Base-by-base conservation (phyloP, 2,888 invertebrate species). In the Oscheius myriophilus region DNA sequence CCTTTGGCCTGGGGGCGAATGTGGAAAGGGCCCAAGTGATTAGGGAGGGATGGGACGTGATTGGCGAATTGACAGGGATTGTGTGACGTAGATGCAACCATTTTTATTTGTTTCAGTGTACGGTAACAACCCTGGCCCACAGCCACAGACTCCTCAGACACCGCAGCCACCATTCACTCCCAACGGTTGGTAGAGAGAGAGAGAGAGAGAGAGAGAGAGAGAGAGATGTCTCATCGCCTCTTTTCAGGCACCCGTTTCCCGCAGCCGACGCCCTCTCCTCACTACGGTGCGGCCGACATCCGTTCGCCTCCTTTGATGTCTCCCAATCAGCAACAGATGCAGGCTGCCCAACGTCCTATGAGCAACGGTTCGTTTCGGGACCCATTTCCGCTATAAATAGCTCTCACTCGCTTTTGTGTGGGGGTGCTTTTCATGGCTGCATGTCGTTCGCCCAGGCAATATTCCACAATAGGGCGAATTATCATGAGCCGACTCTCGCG, bases 281-380 rank as follows among this genome's bases (percentile, higher is more conserved):
- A 75, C 57, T 72, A 70, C 25, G 64, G 64, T 0, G 58, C 72
- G 2, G 64, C 61, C 11, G 77, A 77, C 68, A 43, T 77, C 7
- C 42, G 77, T 25, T 71, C 71, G 3, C 77, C 77, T 7, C 45
- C 69, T 1, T 39, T 75, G 25, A 71, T 75, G 68, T 75, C 75
- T 7, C 77, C 77, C 16, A 62, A 59, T 18, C 76, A 76, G 55
- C 46, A 45, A 43, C 68, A 53, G 49, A 41, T 57, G 39, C 43
- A 39, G 25, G 16, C 53, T 2, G 33, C 61, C 4, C 61, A 61
- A 6, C 46, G 58, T 21, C 67, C 67, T 4, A 66, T 55, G 66
- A 55, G 46, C 4, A 54, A 65, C 42, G 65, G 55, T 65, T 53
- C 16, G 55, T 55, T 55, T 39, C 33, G 53, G 23, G 26, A 55